Evolutionary conservation across 2,888 invertebrate genomes (phyloP).

Genomic region (Plebejus argus): DNA sequence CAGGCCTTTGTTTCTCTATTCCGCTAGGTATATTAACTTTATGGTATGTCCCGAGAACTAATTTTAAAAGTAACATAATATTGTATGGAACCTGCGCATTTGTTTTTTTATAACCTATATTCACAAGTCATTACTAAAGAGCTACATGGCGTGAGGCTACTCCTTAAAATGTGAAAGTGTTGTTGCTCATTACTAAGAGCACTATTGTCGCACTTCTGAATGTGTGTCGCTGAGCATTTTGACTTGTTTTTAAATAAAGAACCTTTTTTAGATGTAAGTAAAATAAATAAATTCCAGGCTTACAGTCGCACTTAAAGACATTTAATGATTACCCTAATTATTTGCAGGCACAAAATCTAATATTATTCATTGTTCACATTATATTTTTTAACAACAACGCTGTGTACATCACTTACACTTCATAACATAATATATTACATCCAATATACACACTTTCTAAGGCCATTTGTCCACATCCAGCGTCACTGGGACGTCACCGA

Average conservation of each 20-base stretch:
- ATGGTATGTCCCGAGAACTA: too few species aligned
- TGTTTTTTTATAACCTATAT: neutral
- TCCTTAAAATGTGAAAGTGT: neutral
- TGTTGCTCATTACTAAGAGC: constrained; percentile 6
- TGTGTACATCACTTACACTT: neutral
- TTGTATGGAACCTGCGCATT: neutral
- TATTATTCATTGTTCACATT: neutral
- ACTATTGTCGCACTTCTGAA: neutral
- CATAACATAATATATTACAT: constrained; percentile 2
- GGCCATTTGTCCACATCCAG: too few species aligned
- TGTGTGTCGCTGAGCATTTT: constrained; percentile 1
- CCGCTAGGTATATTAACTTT: too few species aligned
- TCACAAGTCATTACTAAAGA: neutral
- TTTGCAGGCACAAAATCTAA: neutral
- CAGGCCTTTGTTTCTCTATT: too few species aligned
- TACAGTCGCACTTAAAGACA: too few species aligned
- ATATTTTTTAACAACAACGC: neutral
- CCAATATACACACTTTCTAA: neutral
- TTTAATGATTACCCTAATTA: too few species aligned
- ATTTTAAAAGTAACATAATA: too few species aligned
- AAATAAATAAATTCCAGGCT: too few species aligned
- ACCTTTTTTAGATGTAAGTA: too few species aligned
- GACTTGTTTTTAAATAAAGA: neutral
- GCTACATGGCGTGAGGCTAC: neutral
- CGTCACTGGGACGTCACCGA: too few species aligned